Evolutionary conservation across 2,797 vertebrate genomes (phyloP), one percentile per base, ranked within the genome.

Genomic region (Phoeniculus purpureus): DNA sequence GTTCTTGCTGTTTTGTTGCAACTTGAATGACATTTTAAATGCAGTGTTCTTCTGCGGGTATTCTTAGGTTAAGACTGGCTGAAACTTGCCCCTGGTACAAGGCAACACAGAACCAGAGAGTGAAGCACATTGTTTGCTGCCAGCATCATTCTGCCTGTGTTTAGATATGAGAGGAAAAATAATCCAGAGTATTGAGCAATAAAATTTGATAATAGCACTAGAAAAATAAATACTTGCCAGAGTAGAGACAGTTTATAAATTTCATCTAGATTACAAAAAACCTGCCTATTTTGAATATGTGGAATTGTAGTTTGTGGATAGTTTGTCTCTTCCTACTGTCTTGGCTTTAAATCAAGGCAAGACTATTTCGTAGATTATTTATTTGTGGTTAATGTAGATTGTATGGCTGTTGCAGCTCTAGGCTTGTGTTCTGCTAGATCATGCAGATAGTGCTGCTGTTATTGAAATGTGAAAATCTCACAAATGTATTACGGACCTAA

Each of bases 381-480:
- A 70, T 87, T 83, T 89, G 45, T 47, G 43, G n/a, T 45, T 90
- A 78, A 56, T 83, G 40, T 83, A 92, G 72, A 29, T 40, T 43
- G 13, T 62, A 7, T 50, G 72, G 52, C 72, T 89, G 17, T 71
- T 90, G 58, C 72, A 85, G 68, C 82, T 89, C 40, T 72, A 50
- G 34, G 23, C 79, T 83, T 91, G n/a, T 54, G 22, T 72, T 75
- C 37, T 47, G 59, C 70, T 83, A 93, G 87, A 83, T 93, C 79
- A 29, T 32, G 45, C 34, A 83, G 81, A 23, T 45, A 83, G 55
- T 29, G 59, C 8, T 12, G 65, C 55, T 55, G 51, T 91, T 93
- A 85, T 81, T 87, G 85, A 87, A 91, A 92, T 89, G 71, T 58
- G 80, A 91, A 26, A 81, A 67, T 87, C 74, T 84, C 56, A 91